Percentiles rank a stretch among this genome's conserved stretches.
Conservation (phyloP, 2,888 invertebrate species). For the Hypercompe scribonia region DNA sequence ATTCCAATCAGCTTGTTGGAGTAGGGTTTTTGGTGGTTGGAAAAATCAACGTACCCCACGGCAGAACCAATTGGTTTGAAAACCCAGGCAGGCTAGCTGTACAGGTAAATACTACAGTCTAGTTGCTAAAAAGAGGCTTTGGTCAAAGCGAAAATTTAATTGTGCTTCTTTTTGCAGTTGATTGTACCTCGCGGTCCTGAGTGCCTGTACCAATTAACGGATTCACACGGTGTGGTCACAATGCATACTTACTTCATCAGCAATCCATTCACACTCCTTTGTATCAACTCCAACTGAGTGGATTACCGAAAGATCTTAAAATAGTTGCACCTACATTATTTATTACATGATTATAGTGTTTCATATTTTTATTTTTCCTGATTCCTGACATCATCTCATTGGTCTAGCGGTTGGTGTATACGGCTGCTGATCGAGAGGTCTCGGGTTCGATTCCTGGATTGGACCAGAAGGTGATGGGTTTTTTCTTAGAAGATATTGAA, state of each 20-base stretch:
- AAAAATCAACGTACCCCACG: slow-evolving; percentile 2
- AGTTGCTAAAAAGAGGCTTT: no score
- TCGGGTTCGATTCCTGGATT: no score
- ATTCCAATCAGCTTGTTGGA: slow-evolving; percentile 30
- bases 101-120: slow-evolving; percentile 15
- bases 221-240: slow-evolving; percentile 61
- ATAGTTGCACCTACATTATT: not conserved
- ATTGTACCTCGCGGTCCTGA: slow-evolving; percentile 68
- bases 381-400: not conserved
- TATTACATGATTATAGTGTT: not conserved
- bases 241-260: slow-evolving; percentile 75
- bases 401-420: no score
- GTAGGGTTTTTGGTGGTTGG: slow-evolving; percentile 29
- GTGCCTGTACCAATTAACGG: slow-evolving; percentile 66
- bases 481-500: no score
- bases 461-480: no score
- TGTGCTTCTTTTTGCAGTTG: slow-evolving; percentile 49
- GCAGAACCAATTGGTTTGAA: slow-evolving; percentile 34
- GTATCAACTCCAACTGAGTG: slow-evolving; percentile 30
- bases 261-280: slow-evolving; percentile 63
- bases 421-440: no score
- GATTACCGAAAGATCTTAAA: not conserved
- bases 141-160: not conserved
- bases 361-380: not conserved
- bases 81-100: slow-evolving; percentile 17